Conservation (phyloP, 2,113 vertebrate species). For the Anser brachyrhynchus region DNA sequence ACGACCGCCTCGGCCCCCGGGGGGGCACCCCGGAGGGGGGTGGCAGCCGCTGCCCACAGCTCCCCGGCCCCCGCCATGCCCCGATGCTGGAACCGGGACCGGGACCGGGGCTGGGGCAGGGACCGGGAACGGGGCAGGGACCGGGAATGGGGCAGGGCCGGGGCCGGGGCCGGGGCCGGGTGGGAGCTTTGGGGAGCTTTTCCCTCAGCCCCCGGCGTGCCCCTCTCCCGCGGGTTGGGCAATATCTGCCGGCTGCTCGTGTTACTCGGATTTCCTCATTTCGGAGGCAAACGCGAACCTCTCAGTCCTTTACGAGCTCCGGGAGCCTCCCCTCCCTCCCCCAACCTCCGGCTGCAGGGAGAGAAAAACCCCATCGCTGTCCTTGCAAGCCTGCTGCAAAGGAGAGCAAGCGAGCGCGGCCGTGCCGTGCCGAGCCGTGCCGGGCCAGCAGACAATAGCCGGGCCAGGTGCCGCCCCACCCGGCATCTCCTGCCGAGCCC, state of each 20-base stretch:
- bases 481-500: too few relatives aligned
- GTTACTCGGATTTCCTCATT: background rate
- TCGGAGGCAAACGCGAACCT: background rate
- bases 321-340: background rate
- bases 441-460: constrained; percentile 33
- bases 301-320: background rate
- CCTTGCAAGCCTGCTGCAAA: background rate
- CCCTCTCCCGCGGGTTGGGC: background rate
- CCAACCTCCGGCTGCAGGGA: background rate
- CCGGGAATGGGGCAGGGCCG: background rate
- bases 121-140: background rate
- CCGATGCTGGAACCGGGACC: background rate
- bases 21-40: background rate
- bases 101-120: background rate
- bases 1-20: background rate
- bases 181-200: background rate
- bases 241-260: background rate
- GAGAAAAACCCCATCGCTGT: background rate
- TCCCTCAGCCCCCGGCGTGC: background rate
- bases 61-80: background rate
- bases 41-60: too few relatives aligned
- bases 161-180: too few relatives aligned
- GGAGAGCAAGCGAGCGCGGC: background rate
- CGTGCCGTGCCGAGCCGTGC: background rate
- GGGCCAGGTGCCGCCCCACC: too few relatives aligned